These are phyloP conservation scores for Fragum sueziense DNA, from an alignment of 2,888 invertebrate genomes.

Conservation along the genomic window DNA sequence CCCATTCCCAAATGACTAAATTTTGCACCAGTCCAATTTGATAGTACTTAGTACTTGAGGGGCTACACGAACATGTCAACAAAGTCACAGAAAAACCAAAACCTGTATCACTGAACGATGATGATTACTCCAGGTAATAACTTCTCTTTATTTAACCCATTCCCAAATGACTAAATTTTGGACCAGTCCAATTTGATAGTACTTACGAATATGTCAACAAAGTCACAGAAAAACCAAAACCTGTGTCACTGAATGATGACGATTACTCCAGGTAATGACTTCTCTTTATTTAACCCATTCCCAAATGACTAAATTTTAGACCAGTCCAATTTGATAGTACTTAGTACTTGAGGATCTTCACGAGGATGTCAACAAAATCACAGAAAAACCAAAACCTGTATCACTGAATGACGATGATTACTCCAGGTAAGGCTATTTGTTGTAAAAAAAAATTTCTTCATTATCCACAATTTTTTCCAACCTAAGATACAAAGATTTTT, in stretches of 20 bases:
- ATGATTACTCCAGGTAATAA: slow-evolving; percentile 66
- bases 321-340: not conserved
- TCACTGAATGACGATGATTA: slow-evolving; percentile 74
- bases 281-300: not conserved
- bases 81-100: slow-evolving; percentile 75
- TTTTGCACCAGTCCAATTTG: too few species aligned
- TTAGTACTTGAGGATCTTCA: slow-evolving; percentile 93
- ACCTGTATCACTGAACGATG: slow-evolving; percentile 73
- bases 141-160: too few species aligned
- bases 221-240: slow-evolving; percentile 75
- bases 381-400: slow-evolving; percentile 73
- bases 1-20: too few species aligned
- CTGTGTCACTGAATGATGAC: slow-evolving; percentile 73
- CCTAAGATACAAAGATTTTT: too few species aligned
- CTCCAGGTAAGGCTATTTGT: slow-evolving; percentile 46
- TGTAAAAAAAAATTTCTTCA: too few species aligned
- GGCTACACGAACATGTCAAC: slow-evolving; percentile 93
- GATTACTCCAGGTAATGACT: slow-evolving; percentile 64
- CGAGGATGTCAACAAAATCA: slow-evolving; percentile 88
- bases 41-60: too few species aligned
- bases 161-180: too few species aligned
- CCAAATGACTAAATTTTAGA: not conserved
- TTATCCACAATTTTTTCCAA: too few species aligned
- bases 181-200: slow-evolving; percentile 94
- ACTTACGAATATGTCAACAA: slow-evolving; percentile 91